phyloP scores from a whole-genome alignment of 2,888 invertebrate genomes.

The Aphidius colemani region DNA sequence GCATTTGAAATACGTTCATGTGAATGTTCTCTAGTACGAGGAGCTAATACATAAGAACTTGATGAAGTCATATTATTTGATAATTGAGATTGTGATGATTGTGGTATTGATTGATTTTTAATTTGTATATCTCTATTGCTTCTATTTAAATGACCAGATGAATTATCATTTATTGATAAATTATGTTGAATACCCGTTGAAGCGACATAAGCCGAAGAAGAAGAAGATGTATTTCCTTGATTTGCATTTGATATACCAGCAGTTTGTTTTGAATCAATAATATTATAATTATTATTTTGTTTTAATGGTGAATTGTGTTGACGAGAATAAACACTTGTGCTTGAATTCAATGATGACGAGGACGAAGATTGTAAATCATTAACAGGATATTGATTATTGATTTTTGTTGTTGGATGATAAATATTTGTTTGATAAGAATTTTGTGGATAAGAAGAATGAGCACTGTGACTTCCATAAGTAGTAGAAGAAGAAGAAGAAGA shows the following conservation, averaged over 20 bases:
- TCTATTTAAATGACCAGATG: conserved; percentile 62
- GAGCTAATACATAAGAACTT: conserved; percentile 35
- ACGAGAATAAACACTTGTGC: background rate
- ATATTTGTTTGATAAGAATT: conserved; percentile 47
- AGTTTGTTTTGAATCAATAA: conserved; percentile 44
- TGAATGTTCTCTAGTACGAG: conserved; percentile 44
- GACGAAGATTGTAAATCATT: conserved; percentile 17
- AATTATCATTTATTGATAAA: conserved; percentile 63
- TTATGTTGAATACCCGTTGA: conserved; percentile 57
- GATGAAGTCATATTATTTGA: conserved; percentile 9
- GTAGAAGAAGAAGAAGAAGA: conserved; percentile 24
- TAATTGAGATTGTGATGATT: background rate
- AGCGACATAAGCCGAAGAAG: too few species aligned
- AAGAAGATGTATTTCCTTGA: conserved; percentile 26
- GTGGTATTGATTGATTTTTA: conserved; percentile 33
- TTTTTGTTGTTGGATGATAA: conserved; percentile 43
- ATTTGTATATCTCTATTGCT: conserved; percentile 47
- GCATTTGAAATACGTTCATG: conserved; percentile 35
- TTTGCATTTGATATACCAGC: conserved; percentile 24
- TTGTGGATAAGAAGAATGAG: conserved; percentile 46
- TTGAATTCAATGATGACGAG: conserved; percentile 25
- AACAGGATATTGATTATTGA: conserved; percentile 28
- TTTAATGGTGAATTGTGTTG: conserved; percentile 42
- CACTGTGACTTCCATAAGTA: conserved; percentile 47
- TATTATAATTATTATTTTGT: conserved; percentile 43